These are phyloP conservation scores for Mycogona germanica DNA, from an alignment of 2,888 invertebrate species.

Conservation along the genomic window DNA sequence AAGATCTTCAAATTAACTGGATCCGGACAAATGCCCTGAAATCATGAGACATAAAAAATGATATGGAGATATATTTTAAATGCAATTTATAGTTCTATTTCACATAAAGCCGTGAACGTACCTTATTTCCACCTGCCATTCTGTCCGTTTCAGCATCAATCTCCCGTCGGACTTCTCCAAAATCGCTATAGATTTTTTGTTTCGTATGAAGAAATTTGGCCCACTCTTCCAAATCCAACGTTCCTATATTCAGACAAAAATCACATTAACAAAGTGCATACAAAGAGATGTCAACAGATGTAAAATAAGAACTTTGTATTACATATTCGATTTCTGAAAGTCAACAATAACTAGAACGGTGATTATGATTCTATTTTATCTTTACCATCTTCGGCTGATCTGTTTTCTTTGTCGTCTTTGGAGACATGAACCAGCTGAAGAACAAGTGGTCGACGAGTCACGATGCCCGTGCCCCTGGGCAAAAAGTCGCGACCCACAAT, in stretches of 20 bases:
- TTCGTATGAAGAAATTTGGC: slow-evolving; percentile 90
- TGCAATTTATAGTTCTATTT: no score
- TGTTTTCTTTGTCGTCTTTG: slow-evolving; percentile 73
- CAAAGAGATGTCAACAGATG: neutral
- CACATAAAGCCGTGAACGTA: slow-evolving; percentile 22
- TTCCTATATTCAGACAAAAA: slow-evolving; percentile 44
- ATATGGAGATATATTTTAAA: no score
- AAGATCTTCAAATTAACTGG: slow-evolving; percentile 94
- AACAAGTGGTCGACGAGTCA: slow-evolving; percentile 87
- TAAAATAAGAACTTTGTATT: no score
- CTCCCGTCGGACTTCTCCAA: slow-evolving; percentile 79
- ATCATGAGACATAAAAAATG: no score
- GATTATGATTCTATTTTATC: neutral
- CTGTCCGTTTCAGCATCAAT: slow-evolving; percentile 91
- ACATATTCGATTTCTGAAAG: no score
- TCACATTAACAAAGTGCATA: neutral
- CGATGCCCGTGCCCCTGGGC: slow-evolving; percentile 93
- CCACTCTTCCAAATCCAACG: slow-evolving; percentile 82
- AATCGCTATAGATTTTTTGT: slow-evolving; percentile 75
- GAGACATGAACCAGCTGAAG: slow-evolving; percentile 88
- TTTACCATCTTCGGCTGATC: slow-evolving; percentile 73
- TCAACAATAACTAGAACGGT: neutral
- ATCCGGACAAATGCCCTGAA: slow-evolving; percentile 75
- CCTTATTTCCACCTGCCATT: slow-evolving; percentile 86
- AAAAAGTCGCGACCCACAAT: slow-evolving; percentile 94